Evolutionary conservation across 2,888 invertebrate genomes (phyloP).

Genomic region (Spicauda simplicius): DNA sequence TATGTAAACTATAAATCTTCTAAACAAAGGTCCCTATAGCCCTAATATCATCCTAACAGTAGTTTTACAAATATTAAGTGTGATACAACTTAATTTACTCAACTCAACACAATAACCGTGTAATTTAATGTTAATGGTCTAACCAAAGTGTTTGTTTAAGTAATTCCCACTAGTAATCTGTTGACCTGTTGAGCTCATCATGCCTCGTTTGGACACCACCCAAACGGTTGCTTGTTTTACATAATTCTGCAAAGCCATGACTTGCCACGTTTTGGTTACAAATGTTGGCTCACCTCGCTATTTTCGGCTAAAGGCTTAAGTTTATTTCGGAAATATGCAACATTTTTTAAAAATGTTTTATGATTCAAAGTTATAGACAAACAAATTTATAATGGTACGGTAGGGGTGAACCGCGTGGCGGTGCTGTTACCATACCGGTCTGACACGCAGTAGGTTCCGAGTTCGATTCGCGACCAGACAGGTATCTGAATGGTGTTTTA

Average conservation of each 20-base stretch:
- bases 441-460: too few relatives aligned
- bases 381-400: too few relatives aligned
- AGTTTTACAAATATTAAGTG: not conserved
- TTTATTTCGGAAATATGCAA: not conserved
- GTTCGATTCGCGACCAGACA: too few relatives aligned
- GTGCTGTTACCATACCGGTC: too few relatives aligned
- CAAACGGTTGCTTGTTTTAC: slow-evolving; percentile 31
- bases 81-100: slow-evolving; percentile 9
- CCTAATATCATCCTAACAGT: too few relatives aligned
- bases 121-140: slow-evolving; percentile 17
- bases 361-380: too few relatives aligned
- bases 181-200: slow-evolving; percentile 35
- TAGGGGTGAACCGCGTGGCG: too few relatives aligned
- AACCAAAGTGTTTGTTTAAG: slow-evolving; percentile 26
- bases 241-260: slow-evolving; percentile 30
- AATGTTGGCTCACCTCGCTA: slow-evolving; percentile 9
- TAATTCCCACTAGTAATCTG: slow-evolving; percentile 34
- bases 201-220: slow-evolving; percentile 21
- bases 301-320: slow-evolving; percentile 6
- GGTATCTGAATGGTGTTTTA: too few relatives aligned
- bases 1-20: too few relatives aligned
- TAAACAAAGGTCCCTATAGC: too few relatives aligned
- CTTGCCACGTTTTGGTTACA: not conserved
- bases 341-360: not conserved
- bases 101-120: slow-evolving; percentile 8